Percentiles rank a stretch among this genome's conserved stretches.
Evolutionary conservation across 2,113 vertebrate species (phyloP).

Genomic region (Dromiciops gliroides): DNA sequence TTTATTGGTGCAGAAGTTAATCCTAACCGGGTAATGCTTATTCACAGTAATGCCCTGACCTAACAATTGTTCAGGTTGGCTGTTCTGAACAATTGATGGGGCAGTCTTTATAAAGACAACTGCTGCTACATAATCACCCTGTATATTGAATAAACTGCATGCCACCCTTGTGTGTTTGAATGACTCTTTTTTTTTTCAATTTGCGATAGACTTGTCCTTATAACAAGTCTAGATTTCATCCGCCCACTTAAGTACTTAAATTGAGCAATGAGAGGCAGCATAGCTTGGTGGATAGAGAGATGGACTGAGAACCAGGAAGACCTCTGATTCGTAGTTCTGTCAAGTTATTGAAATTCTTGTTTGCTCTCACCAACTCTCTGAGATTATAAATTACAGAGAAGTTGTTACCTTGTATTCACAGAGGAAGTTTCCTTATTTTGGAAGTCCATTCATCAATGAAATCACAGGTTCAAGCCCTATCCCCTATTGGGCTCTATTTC

Average conservation of each 20-base stretch:
- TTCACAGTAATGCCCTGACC: conserved; percentile 49
- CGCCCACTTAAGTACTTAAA: background rate
- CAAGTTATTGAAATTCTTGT: background rate
- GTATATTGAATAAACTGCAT: conserved; percentile 51
- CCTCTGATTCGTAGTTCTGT: background rate
- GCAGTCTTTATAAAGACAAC: conserved; percentile 48
- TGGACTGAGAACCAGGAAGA: background rate
- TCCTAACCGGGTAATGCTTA: conserved; percentile 52
- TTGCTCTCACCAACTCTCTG: background rate
- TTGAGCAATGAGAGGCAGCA: background rate
- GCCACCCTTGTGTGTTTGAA: conserved; percentile 26
- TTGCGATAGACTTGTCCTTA: background rate
- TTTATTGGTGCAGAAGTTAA: conserved; percentile 52
- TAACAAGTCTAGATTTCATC: background rate
- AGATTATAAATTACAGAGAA: background rate
- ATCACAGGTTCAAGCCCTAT: background rate
- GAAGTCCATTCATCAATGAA: background rate
- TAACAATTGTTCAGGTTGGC: conserved; percentile 32
- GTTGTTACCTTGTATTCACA: background rate
- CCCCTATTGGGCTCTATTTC: background rate
- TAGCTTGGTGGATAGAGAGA: background rate
- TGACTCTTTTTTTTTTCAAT: conserved; percentile 52
- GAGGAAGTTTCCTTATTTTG: background rate
- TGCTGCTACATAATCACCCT: conserved; percentile 44
- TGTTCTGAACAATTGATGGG: conserved; percentile 37